Base-by-base conservation (phyloP, 2,888 invertebrate genomes). In the Drosophila kanekoi region DNA sequence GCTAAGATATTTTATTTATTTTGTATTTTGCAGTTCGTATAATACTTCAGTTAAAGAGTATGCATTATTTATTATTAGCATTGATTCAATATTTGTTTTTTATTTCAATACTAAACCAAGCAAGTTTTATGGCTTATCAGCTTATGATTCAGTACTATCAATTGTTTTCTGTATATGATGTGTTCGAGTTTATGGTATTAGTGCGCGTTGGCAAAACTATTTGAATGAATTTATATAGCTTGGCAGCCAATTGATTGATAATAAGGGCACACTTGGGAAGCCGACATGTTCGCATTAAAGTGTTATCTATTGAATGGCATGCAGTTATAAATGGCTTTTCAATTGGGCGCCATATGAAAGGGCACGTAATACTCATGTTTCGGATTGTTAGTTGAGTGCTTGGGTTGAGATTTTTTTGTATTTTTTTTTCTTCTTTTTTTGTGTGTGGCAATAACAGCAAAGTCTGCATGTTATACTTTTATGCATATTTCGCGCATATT, bases 401-500 rank as follows among this genome's bases (percentile, higher is more conserved):
- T 16, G 10, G 37, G 23, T 14, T n/a, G 58, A 67, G 57, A 49
- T 65, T 49, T 33, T 4, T 4, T 48, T 45, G 28, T 18, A 14
- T 45, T 33, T 14, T 10, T 14, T 10, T 16, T 16, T 63, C 9
- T 3, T 11, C 23, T 23, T 54, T 33, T 52, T 59, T 14, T n/a
- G n/a, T 59, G 13, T 49, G 64, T 49, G 56, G 43, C 52, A 65
- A 78, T 62, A 78, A 66, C 71, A 74, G 51, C 63, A 74, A 67
- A 56, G 87, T 78, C 78, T 78, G 77, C 85, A 70, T 84, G 83
- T 87, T 77, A 87, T 84, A 84, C 83, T 84, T 84, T 84, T 84
- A 88, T 84, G 88, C 83, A 85, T 86, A 84, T 84, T 84, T 87
- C 82, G 85, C 87, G 82, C 85, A 87, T 81, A 87, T 87, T 82